A percentile compares a stretch with the other conserved stretches of the same genome.
These are phyloP conservation scores for Brachionus rubens DNA, from an alignment of 1,140 invertebrate species.

Conservation along the genomic window DNA sequence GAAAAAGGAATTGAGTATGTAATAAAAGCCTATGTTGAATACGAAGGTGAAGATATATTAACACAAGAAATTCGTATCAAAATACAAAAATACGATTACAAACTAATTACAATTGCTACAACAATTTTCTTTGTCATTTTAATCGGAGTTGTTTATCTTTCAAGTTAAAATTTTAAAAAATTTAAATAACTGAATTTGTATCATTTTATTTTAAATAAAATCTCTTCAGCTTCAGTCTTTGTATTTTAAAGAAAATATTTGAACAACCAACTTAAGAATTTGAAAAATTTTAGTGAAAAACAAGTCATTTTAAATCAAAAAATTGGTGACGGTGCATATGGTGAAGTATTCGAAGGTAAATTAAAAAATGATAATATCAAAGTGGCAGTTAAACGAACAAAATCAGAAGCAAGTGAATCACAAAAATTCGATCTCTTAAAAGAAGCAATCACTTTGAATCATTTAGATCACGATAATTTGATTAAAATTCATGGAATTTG, in stretches of 20 bases:
- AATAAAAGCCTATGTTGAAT: no score
- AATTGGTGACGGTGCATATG: neutral
- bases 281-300: neutral
- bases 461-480: conserved; percentile 22
- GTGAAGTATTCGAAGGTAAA: conserved; percentile 17
- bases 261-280: neutral
- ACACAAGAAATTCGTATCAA: no score
- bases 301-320: neutral
- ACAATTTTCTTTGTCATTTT: no score
- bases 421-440: conserved; percentile 38
- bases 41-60: no score
- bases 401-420: neutral
- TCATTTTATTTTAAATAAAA: no score
- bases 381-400: conserved; percentile 31
- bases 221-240: no score
- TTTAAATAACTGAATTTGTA: no score
- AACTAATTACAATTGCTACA: no score
- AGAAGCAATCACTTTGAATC: conserved; percentile 43
- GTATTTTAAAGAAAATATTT: conserved; percentile 9
- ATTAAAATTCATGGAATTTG: conserved; percentile 35
- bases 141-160: no score
- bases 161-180: no score
- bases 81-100: no score
- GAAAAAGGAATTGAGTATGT: no score
- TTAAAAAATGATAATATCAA: neutral